Conservation (phyloP, 1,140 invertebrate genomes). For the Halesus radiatus region DNA sequence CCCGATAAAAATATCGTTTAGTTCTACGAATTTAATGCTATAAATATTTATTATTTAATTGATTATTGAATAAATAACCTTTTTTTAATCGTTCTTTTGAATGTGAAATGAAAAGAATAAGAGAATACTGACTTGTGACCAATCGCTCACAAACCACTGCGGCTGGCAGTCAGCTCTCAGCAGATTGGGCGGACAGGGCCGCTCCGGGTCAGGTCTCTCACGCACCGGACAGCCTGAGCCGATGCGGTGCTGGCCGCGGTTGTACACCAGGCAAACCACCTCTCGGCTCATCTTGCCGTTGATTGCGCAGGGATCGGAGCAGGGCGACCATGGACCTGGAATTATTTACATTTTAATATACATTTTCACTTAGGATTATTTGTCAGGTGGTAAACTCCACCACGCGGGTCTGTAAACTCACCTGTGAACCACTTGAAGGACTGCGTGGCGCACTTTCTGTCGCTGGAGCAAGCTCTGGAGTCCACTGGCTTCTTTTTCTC, state of each 20-base stretch:
- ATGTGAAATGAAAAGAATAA: not conserved
- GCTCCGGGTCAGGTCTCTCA: constrained; percentile 56
- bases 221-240: constrained; percentile 59
- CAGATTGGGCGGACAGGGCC: constrained; percentile 59
- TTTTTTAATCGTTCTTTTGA: no score
- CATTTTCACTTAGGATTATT: no score
- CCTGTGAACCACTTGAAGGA: constrained; percentile 74
- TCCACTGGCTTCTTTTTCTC: constrained; percentile 66
- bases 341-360: no score
- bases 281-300: constrained; percentile 69
- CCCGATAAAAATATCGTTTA: no score
- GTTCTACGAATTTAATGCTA: no score
- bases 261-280: constrained; percentile 72
- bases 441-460: constrained; percentile 71
- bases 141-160: constrained; percentile 75
- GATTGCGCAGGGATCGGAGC: constrained; percentile 74
- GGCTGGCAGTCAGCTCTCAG: constrained; percentile 66
- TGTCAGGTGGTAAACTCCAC: no score
- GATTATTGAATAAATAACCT: no score
- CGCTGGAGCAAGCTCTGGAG: constrained; percentile 71
- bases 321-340: constrained; percentile 74
- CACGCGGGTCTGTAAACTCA: no score
- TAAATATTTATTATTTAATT: no score
- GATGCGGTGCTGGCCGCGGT: constrained; percentile 64
- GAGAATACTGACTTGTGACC: constrained; percentile 67